Evolutionary conservation across 2,888 invertebrate genomes (phyloP).

Genomic region (Anoncus sp.): DNA sequence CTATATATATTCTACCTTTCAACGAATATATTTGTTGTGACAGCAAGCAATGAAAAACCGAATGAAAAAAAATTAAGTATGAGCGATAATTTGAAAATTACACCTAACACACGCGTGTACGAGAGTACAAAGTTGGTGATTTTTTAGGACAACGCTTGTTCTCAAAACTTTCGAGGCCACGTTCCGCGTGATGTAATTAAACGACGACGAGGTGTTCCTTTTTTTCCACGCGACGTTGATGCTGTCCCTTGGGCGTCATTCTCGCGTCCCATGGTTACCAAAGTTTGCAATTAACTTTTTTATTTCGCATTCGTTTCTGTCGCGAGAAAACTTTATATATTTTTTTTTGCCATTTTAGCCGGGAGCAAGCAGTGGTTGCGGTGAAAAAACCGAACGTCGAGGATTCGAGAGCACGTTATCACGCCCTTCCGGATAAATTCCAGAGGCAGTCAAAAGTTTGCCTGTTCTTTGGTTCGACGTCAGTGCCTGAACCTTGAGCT

Average conservation of each 20-base stretch:
- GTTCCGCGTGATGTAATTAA: slow-evolving; percentile 52
- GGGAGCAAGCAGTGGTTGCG: slow-evolving; percentile 33
- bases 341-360: slow-evolving; percentile 33
- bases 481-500: not conserved
- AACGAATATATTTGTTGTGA: no score
- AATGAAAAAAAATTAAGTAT: no score
- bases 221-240: slow-evolving; percentile 34
- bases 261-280: slow-evolving; percentile 31
- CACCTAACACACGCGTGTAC: not conserved
- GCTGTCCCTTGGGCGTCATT: slow-evolving; percentile 32
- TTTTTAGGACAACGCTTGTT: slow-evolving; percentile 16
- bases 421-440: slow-evolving; percentile 24
- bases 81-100: no score
- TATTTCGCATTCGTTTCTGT: slow-evolving; percentile 44
- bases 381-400: slow-evolving; percentile 32
- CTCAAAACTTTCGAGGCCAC: not conserved
- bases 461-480: not conserved
- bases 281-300: slow-evolving; percentile 58
- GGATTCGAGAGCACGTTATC: slow-evolving; percentile 36
- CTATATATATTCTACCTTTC: no score
- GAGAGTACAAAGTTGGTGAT: slow-evolving; percentile 4
- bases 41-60: no score
- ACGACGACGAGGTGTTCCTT: slow-evolving; percentile 36
- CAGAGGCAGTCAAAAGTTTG: slow-evolving; percentile 40
- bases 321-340: slow-evolving; percentile 27